Conservation (phyloP, 2,888 invertebrate genomes). For the Papilio demoleus region DNA sequence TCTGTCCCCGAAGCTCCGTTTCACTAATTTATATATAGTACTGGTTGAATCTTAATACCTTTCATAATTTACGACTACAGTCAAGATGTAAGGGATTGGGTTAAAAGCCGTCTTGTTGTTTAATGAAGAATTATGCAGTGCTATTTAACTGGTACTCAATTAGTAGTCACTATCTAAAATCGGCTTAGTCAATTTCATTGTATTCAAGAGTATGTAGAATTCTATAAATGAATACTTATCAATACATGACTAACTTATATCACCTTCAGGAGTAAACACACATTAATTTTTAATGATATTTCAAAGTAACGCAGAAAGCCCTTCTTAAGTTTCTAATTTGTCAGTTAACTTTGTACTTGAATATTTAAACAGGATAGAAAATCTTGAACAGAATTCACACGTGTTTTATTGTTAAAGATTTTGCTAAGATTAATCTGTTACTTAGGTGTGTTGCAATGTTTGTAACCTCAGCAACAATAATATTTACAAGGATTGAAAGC, state of each 20-base stretch:
- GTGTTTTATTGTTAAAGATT: background rate
- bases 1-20: conserved; percentile 44
- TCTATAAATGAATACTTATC: too few species aligned
- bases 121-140: conserved; percentile 1
- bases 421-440: background rate
- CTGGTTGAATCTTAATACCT: conserved; percentile 37
- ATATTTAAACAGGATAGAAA: conserved; percentile 46
- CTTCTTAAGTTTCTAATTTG: conserved; percentile 49
- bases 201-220: too few species aligned
- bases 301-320: conserved; percentile 46
- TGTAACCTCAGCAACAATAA: conserved; percentile 16
- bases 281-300: conserved; percentile 35
- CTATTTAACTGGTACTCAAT: background rate
- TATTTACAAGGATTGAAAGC: conserved; percentile 38
- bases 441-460: background rate
- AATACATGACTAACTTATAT: too few species aligned
- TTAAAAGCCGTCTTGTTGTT: conserved; percentile 20
- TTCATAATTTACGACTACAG: conserved; percentile 33
- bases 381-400: background rate
- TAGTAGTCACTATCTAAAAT: background rate
- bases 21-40: conserved; percentile 41
- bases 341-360: conserved; percentile 47
- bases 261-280: conserved; percentile 22
- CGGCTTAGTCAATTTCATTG: background rate
- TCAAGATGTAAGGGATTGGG: conserved; percentile 23